Percentiles rank a stretch among this genome's conserved stretches.
Conservation (phyloP, 2,797 vertebrate species). For the Sebastes vulpes region DNA sequence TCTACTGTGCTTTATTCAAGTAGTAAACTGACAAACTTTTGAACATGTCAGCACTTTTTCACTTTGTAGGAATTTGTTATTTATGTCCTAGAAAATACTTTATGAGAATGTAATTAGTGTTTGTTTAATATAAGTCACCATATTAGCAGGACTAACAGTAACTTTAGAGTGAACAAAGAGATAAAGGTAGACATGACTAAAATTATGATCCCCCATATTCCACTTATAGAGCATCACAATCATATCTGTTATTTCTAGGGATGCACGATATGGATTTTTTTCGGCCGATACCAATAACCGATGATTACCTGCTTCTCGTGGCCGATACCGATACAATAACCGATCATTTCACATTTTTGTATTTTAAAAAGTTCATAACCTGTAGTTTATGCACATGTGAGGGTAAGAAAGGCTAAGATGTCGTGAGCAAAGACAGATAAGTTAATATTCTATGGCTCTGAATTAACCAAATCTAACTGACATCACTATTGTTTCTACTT, state of each 20-base stretch:
- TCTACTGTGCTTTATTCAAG: constrained; percentile 54
- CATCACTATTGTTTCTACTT: too few relatives aligned
- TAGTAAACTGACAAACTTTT: constrained; percentile 53
- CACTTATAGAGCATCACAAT: not conserved
- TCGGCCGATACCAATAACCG: accelerated
- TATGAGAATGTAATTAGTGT: not conserved
- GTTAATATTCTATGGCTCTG: too few relatives aligned
- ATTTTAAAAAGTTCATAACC: too few relatives aligned
- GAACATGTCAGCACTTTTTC: constrained; percentile 32
- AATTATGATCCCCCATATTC: not conserved
- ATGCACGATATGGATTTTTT: too few relatives aligned
- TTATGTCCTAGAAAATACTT: constrained; percentile 6
- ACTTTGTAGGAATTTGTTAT: constrained; percentile 12
- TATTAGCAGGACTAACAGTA: not conserved
- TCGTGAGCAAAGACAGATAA: too few relatives aligned
- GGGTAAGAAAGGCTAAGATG: too few relatives aligned
- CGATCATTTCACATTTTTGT: too few relatives aligned
- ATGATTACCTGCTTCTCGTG: too few relatives aligned
- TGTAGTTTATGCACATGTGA: too few relatives aligned
- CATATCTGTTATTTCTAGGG: not conserved
- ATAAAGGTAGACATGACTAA: not conserved
- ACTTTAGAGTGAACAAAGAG: not conserved
- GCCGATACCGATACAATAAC: too few relatives aligned
- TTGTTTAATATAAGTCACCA: not conserved
- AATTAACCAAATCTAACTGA: too few relatives aligned